Evolutionary conservation across 2,888 invertebrate species (phyloP).

Genomic region (Callyntrura guangdongensis): DNA sequence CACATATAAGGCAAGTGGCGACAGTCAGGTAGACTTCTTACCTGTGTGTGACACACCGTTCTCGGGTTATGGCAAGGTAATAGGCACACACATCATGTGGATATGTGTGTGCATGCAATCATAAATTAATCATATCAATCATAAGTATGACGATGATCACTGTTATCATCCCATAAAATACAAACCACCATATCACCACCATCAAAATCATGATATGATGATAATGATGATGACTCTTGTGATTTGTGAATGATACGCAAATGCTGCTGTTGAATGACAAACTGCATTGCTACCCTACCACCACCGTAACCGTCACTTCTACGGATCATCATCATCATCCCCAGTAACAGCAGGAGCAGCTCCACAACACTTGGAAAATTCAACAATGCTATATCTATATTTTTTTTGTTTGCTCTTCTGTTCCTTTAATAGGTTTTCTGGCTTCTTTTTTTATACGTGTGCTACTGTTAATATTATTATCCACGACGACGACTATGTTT

Average conservation of each 20-base stretch:
- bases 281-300: background rate
- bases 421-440: background rate
- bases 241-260: slow-evolving; percentile 12
- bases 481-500: background rate
- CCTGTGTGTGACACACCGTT: background rate
- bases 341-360: no score
- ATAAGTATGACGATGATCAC: slow-evolving; percentile 25
- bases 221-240: no score
- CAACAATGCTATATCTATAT: background rate
- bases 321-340: no score
- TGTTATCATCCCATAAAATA: slow-evolving; percentile 5
- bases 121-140: slow-evolving; percentile 45
- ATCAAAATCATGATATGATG: slow-evolving; percentile 3
- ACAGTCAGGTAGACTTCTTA: background rate
- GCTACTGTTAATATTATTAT: background rate
- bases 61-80: no score
- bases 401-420: background rate
- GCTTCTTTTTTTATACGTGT: background rate
- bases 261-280: background rate
- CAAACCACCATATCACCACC: slow-evolving; percentile 3
- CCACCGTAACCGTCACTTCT: slow-evolving; percentile 49
- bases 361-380: slow-evolving; percentile 23
- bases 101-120: slow-evolving; percentile 5
- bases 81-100: background rate
- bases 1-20: slow-evolving; percentile 16